Evolutionary conservation across 2,113 vertebrate genomes (phyloP).

Genomic region (Seriola rivoliana): DNA sequence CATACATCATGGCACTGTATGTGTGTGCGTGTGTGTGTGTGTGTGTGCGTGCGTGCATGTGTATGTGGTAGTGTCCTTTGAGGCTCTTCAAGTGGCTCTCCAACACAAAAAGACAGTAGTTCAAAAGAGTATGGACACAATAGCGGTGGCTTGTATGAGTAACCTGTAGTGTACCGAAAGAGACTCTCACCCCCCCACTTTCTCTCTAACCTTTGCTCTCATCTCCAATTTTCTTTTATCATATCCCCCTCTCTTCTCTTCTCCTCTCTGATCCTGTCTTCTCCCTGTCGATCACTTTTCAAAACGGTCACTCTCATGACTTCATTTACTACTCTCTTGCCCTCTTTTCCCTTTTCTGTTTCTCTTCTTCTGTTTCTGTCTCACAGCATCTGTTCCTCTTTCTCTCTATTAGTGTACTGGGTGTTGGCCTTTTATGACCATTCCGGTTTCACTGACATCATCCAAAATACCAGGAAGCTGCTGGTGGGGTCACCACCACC

Average conservation of each 20-base stretch:
- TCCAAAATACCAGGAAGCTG: slow-evolving; percentile 45
- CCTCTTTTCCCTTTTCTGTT: neutral
- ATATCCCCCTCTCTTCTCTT: neutral
- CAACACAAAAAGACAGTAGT: slow-evolving; percentile 67
- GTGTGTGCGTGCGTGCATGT: slow-evolving; percentile 23
- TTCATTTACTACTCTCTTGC: slow-evolving; percentile 26
- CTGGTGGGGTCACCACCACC: slow-evolving; percentile 27
- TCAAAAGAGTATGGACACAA: slow-evolving; percentile 80
- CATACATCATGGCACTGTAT: slow-evolving; percentile 34
- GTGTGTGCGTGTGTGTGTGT: slow-evolving; percentile 26
- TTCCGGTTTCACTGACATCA: slow-evolving; percentile 69
- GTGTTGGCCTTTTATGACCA: slow-evolving; percentile 50
- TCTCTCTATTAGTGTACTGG: slow-evolving; percentile 30
- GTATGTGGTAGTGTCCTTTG: slow-evolving; percentile 63
- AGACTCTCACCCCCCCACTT: neutral
- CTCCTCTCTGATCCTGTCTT: neutral
- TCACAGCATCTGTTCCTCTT: slow-evolving; percentile 19
- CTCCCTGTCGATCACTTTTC: slow-evolving; percentile 1
- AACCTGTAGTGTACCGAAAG: slow-evolving; percentile 11
- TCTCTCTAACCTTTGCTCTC: neutral
- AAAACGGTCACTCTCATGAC: slow-evolving; percentile 17
- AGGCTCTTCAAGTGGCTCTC: slow-evolving; percentile 75
- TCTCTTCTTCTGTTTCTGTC: neutral
- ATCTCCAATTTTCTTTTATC: neutral
- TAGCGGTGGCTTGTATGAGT: slow-evolving; percentile 14